phyloP scores from a whole-genome alignment of 2,888 invertebrate species.

The Napeogenes sylphis region DNA sequence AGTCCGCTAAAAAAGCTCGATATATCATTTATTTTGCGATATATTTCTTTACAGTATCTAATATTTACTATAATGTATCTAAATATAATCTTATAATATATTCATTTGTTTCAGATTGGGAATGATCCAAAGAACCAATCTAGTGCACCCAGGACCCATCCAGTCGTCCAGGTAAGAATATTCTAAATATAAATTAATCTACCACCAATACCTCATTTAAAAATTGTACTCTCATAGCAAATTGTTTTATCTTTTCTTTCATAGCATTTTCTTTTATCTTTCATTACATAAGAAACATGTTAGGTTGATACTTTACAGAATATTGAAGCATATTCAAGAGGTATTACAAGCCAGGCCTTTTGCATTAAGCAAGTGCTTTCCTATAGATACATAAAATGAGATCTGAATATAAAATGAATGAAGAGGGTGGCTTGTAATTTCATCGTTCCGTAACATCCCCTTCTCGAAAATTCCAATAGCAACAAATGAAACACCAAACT shows the following conservation, averaged over 20 bases:
- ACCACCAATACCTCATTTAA: background rate
- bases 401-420: slow-evolving; percentile 23
- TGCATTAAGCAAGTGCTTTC: slow-evolving; percentile 9
- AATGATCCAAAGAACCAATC: slow-evolving; percentile 61
- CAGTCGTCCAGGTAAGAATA: slow-evolving; percentile 61
- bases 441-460: slow-evolving; percentile 13
- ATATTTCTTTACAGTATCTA: no score
- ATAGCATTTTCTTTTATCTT: no score
- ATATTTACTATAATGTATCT: no score
- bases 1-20: no score
- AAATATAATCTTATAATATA: no score
- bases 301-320: no score
- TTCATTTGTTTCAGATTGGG: slow-evolving; percentile 62
- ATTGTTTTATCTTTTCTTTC: no score
- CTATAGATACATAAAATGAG: slow-evolving; percentile 20
- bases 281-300: no score
- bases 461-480: slow-evolving; percentile 22
- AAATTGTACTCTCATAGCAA: no score
- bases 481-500: slow-evolving; percentile 27
- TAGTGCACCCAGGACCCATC: slow-evolving; percentile 60
- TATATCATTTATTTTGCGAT: no score
- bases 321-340: no score
- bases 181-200: slow-evolving; percentile 5
- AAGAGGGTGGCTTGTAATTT: slow-evolving; percentile 20
- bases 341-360: slow-evolving; percentile 5